Evolutionary conservation across 1,140 invertebrate genomes (phyloP), one percentile per base, ranked within the genome.

Genomic region (Anthonomus grandis): DNA sequence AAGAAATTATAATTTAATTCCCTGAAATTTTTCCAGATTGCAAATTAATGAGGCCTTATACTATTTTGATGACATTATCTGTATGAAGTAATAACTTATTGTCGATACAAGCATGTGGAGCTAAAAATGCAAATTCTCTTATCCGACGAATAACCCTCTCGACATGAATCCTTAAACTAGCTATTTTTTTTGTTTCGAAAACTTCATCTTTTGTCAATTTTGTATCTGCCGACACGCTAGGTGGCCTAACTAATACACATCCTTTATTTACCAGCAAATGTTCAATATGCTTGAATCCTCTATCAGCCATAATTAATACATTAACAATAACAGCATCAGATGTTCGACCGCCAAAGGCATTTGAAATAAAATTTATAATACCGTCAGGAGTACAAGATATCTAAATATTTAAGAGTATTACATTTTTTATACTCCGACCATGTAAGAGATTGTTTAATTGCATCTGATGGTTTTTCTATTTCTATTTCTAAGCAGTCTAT

Each of bases 381-480:
- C 73, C 71, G 59, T 74, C 65, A 22, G 66, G 67, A 57, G 69
- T 74, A 45, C 45, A 59, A 19, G 69, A 69, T 44, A 75, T 67
- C 17, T n/a, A 74, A 59, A 66, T 72, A 74, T 64, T 75, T 74
- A 38, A 75, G 36, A 12, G 71, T 75, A 58, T 75, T 75, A 51
- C 61, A 66, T 27, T 63, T 59, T 60, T 71, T 70, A 52, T 73
- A 71, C 2, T 67, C 48, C 6, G 67, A 73, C 68, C 72, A 74
- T 1, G 68, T 74, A 31, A 52, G 56, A 48, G 59, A 54, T 60
- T 49, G 62, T 21, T 54, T 31, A 22, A 64, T n/a, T 10, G 57
- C 4, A 45, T 59, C 45, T 44, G 13, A 37, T n/a, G 65, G 67
- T 55, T 72, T 73, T 45, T 65, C 52, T 27, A 73, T 71, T 53